Evolutionary conservation across 2,113 vertebrate species (phyloP), one percentile per base, ranked within the genome.

Genomic region (Limnothrissa miodon): DNA sequence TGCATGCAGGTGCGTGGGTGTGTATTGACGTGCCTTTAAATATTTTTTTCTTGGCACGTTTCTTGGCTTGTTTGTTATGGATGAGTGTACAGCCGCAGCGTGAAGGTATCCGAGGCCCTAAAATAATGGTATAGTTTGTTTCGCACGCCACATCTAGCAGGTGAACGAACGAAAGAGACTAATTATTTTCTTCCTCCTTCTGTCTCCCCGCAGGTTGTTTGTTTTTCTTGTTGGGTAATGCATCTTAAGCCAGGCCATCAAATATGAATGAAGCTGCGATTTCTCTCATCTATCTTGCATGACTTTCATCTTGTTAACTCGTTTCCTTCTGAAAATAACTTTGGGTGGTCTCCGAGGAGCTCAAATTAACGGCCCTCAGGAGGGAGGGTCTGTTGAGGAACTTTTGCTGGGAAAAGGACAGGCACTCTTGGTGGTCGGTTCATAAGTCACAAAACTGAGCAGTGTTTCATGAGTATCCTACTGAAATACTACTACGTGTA

Each of bases 271-370:
- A 92, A 90, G 86, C 62, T 23, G 88, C 80, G 87, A 89, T 88
- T 90, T 74, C 91, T 84, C 90, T 91, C 90, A 93, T 93, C 83
- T 86, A 93, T 93, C 88, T 91, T 91, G 92, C 84, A 92, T 91
- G 82, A 82, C 82, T 89, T 91, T 91, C 86, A 90, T 93, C 42
- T 93, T 92, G 90, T 92, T 91, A 88, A 89, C 88, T 90, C 86
- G 84, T 91, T 91, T 87, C 87, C 84, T 85, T 85, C 83, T 83
- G 87, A 89, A 90, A 89, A 87, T 88, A 89, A 81, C 81, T 56
- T 81, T 79, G 78, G 39, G 82, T 78, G 82, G 3, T 62, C 59
- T 62, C 59, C 2, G 25, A 29, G 9, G 59, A 62, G 59, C 9
- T 9, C 25, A 29, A 62, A 29, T 62, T 62, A 62, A n/a, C 59